Evolutionary conservation across 2,888 invertebrate species (phyloP), one percentile per base, ranked within the genome.

Genomic region (Steinernema hermaphroditum): DNA sequence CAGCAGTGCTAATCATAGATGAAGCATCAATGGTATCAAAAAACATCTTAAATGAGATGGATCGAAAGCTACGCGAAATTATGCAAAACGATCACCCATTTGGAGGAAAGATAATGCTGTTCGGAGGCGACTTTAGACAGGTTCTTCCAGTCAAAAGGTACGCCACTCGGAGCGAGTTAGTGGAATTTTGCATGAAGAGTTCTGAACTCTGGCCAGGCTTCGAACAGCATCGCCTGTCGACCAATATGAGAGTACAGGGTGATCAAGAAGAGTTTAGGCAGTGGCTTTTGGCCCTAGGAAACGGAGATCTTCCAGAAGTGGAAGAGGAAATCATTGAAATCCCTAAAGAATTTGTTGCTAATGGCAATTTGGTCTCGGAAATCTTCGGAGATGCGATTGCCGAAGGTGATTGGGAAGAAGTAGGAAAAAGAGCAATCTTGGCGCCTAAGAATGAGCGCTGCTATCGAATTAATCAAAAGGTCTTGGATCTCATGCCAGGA

Each of bases 101-200:
- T 41, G 75, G 77, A 2, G 75, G 75, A 27, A 75, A 75, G 77
- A 41, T 76, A 22, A 69, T 78, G 43, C 27, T 78, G 6, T 34
- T 78, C n/a, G 79, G 72, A 34, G 78, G 78, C 9, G 78, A 80
- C 69, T 78, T 80, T 71, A 24, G 78, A 4, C 78, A 78, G 68
- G 46, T 80, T 9, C 57, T 78, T 1, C 78, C 78, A 57, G 69
- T 78, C 9, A 37, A 29, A 16, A n/a, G 54, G 37, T 8, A 14
- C 9, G 72, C 27, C n/a, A 76, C 29, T 6, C 70, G 43, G 72
- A n/a, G 22, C 12, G 29, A 75, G 24, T 34, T 37, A 9, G 54
- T 32, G 0, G 68, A 37, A n/a, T 14, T 72, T n/a, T 76, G 70
- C 1, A n/a, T 76, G 12, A 46, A 14, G 12, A 27, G 2, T 0